Conservation (phyloP, 2,113 vertebrate genomes). For the Struthidea cinerea region DNA sequence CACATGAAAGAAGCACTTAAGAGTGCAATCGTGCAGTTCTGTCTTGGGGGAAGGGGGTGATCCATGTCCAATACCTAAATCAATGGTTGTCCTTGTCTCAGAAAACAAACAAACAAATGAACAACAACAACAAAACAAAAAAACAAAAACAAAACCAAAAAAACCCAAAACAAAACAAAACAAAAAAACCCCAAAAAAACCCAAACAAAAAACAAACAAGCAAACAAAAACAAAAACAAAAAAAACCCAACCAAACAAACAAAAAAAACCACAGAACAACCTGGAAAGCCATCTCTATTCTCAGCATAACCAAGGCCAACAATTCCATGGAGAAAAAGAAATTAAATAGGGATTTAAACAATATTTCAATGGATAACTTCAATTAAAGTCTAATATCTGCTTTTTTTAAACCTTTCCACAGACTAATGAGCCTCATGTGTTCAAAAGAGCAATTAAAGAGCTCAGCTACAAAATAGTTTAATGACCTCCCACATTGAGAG, state of each 20-base stretch:
- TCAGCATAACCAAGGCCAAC: background rate
- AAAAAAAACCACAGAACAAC: background rate
- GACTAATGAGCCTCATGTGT: background rate
- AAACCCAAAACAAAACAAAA: too few relatives aligned
- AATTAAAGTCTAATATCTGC: background rate
- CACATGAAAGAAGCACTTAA: background rate
- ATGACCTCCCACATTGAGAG: background rate
- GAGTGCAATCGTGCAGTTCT: background rate
- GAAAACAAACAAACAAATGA: too few relatives aligned
- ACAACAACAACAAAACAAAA: too few relatives aligned
- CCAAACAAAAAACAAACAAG: too few relatives aligned
- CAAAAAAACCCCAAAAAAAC: too few relatives aligned
- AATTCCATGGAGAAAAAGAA: background rate
- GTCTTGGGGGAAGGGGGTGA: background rate
- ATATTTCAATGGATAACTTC: background rate
- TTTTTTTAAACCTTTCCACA: background rate
- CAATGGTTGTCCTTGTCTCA: background rate
- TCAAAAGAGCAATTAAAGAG: background rate
- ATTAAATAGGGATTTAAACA: background rate
- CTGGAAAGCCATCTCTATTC: background rate
- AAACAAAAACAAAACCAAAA: too few relatives aligned
- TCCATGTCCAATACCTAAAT: background rate
- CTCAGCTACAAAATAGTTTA: background rate
- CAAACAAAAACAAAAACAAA: too few relatives aligned
- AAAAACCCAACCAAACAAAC: background rate